These are phyloP conservation scores for Syrmaticus mikado DNA, from an alignment of 2,113 vertebrate species.

Conservation along the genomic window DNA sequence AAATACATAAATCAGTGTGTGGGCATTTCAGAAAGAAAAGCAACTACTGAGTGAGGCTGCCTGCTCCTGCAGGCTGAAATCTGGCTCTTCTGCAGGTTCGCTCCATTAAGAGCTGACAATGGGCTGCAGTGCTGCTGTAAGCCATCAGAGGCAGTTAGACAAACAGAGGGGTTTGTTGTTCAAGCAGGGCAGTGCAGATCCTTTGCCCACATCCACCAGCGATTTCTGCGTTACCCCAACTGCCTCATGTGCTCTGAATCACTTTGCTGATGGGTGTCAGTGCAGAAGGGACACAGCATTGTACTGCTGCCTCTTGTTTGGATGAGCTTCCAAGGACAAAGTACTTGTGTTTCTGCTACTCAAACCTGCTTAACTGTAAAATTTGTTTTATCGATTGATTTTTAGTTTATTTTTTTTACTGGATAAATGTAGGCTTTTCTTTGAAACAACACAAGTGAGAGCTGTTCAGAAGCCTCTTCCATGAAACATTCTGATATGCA, in stretches of 20 bases:
- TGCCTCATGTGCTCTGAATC: not conserved
- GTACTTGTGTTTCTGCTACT: not conserved
- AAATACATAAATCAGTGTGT: not conserved
- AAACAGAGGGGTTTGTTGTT: conserved; percentile 49
- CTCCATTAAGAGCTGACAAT: not conserved
- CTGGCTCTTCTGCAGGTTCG: not conserved
- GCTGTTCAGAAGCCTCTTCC: not conserved
- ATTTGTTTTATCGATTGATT: not conserved
- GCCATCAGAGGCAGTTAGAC: not conserved
- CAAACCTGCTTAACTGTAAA: not conserved
- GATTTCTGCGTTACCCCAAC: not conserved
- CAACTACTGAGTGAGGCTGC: not conserved
- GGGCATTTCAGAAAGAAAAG: not conserved
- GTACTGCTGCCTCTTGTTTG: not conserved
- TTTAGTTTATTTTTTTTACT: not conserved
- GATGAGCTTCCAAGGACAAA: not conserved
- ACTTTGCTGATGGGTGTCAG: not conserved
- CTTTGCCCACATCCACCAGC: conserved; percentile 18
- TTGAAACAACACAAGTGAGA: not conserved
- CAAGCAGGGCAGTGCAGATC: conserved; percentile 12
- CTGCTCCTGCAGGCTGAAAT: not conserved
- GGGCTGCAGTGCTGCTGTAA: not conserved
- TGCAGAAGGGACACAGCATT: not conserved
- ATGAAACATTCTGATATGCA: rapidly evolving
- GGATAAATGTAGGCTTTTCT: not conserved